A percentile compares a stretch with the other conserved stretches of the same genome.
Evolutionary conservation across 2,797 vertebrate genomes (phyloP).

Genomic region (Gymnoscopelus braueri): DNA sequence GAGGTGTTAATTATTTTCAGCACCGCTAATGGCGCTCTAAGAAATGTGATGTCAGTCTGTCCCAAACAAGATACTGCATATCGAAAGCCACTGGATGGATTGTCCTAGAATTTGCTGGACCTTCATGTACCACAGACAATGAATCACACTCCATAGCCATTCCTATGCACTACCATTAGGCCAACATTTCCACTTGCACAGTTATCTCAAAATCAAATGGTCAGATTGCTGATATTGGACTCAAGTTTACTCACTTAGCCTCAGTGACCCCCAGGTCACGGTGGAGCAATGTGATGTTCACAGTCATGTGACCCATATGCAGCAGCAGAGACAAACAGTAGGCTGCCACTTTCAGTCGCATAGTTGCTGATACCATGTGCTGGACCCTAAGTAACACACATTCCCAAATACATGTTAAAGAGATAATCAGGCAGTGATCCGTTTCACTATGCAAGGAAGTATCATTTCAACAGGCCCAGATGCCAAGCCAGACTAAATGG

Average conservation of each 20-base stretch:
- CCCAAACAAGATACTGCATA: too few species aligned
- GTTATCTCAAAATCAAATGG: too few species aligned
- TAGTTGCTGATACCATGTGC: conserved; percentile 86
- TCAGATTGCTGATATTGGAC: not conserved
- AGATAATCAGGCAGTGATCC: not conserved
- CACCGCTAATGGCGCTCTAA: too few species aligned
- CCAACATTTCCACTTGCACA: too few species aligned
- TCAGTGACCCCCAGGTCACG: conserved; percentile 88
- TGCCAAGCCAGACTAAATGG: too few species aligned
- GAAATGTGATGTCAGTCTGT: too few species aligned
- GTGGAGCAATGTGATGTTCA: conserved; percentile 88
- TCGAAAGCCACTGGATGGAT: too few species aligned
- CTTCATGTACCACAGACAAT: too few species aligned
- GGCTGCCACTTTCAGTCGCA: conserved; percentile 87
- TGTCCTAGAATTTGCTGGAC: too few species aligned
- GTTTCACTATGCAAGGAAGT: not conserved
- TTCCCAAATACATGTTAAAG: not conserved
- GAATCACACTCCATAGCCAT: too few species aligned
- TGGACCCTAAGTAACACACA: conserved; percentile 77
- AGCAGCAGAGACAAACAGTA: conserved; percentile 88
- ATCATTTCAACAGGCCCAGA: not conserved
- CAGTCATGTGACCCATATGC: conserved; percentile 87
- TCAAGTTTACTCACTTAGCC: conserved; percentile 76
- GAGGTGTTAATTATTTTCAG: too few species aligned
- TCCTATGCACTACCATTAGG: too few species aligned